phyloP scores from a whole-genome alignment of 2,888 invertebrate species.

The Drosophila infuscata region DNA sequence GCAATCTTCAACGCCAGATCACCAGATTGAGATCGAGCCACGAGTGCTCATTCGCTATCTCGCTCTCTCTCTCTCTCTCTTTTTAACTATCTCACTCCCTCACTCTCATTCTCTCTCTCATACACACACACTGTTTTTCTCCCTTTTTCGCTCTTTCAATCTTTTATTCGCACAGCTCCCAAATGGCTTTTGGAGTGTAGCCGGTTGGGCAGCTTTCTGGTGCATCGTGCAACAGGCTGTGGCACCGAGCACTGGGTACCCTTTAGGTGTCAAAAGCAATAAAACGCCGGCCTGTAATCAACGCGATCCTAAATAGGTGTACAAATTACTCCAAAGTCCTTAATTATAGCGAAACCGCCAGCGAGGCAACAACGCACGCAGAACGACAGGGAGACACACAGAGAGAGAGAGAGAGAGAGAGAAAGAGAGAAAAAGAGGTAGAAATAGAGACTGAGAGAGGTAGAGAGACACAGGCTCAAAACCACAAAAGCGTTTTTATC shows the following conservation, averaged over 20 bases:
- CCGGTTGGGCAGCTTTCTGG: constrained; percentile 49
- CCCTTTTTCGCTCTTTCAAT: background rate
- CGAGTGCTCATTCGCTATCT: constrained; percentile 9
- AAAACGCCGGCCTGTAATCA: constrained; percentile 85
- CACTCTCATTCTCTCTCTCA: constrained; percentile 1
- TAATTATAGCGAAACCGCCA: constrained; percentile 85
- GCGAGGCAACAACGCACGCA: constrained; percentile 17
- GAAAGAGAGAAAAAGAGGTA: constrained; percentile 9
- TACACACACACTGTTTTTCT: background rate
- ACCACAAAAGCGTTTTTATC: constrained; percentile 61
- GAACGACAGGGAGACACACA: background rate
- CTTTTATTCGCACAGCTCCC: constrained; percentile 65
- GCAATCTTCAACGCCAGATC: constrained; percentile 69
- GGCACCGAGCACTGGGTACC: constrained; percentile 64
- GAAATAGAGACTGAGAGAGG: background rate
- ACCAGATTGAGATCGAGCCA: constrained; percentile 56
- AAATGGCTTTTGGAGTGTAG: constrained; percentile 47
- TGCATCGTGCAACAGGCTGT: background rate
- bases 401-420: background rate
- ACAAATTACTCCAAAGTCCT: constrained; percentile 85
- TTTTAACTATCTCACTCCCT: background rate
- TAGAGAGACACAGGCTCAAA: constrained; percentile 33
- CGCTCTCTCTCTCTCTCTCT: background rate
- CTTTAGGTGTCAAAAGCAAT: constrained; percentile 86
- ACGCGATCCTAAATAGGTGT: constrained; percentile 85